A percentile compares a stretch with the other conserved stretches of the same genome.
These are phyloP conservation scores for Microcebus griseorufus DNA, from an alignment of 2,113 vertebrate genomes.

Conservation along the genomic window DNA sequence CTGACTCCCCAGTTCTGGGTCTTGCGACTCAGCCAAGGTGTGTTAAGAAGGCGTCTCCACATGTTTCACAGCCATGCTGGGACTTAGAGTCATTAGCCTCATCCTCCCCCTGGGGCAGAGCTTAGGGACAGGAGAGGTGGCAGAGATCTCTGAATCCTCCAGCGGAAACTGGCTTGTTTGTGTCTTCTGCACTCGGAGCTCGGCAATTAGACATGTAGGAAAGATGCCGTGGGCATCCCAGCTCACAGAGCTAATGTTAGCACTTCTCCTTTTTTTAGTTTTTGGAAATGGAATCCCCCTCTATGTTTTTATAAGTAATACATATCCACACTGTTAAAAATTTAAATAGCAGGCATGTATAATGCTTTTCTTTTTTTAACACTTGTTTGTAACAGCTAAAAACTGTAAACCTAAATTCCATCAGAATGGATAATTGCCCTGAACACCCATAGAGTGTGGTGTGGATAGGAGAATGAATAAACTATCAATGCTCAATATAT, in stretches of 20 bases:
- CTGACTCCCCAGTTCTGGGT: not conserved
- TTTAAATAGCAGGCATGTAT: not conserved
- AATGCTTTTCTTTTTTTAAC: not conserved
- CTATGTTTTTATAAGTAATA: not conserved
- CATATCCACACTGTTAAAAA: not conserved
- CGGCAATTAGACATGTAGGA: not conserved
- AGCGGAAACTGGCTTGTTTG: not conserved
- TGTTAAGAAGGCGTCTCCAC: slow-evolving; percentile 23
- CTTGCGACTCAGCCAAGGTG: not conserved
- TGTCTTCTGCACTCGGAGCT: not conserved
- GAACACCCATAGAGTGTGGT: not conserved
- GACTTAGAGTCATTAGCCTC: not conserved
- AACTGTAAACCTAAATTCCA: not conserved
- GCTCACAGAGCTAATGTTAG: not conserved
- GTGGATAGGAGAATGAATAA: not conserved
- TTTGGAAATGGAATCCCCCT: not conserved
- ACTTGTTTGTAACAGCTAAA: not conserved
- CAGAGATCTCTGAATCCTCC: not conserved
- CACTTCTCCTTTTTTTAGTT: not conserved
- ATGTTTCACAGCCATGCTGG: not conserved
- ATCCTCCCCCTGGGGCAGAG: not conserved
- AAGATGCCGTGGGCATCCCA: not conserved
- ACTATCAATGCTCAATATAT: no score
- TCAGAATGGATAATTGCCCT: not conserved
- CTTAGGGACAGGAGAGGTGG: not conserved